phyloP scores from a whole-genome alignment of 2,888 invertebrate genomes.

The Mellilla xanthometata region DNA sequence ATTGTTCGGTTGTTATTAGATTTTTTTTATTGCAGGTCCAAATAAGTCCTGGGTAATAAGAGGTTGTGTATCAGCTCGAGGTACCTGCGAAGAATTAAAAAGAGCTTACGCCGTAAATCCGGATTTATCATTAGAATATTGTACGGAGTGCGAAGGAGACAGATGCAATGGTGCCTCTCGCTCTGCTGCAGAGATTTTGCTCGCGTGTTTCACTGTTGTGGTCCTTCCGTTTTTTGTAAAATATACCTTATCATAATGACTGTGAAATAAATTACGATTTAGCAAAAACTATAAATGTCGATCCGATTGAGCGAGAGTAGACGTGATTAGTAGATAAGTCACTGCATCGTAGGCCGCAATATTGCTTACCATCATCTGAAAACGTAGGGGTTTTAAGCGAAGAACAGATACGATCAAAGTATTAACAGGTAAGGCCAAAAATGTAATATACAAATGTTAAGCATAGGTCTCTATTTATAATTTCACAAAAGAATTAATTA shows the following conservation, averaged over 20 bases:
- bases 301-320: no score
- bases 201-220: conserved; percentile 49
- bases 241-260: conserved; percentile 43
- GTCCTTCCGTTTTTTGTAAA: conserved; percentile 55
- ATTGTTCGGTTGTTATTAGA: no score
- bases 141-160: conserved; percentile 60
- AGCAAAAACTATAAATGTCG: no score
- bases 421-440: neutral
- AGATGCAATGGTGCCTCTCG: conserved; percentile 54
- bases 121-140: conserved; percentile 46
- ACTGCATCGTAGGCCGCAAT: no score
- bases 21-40: conserved; percentile 44
- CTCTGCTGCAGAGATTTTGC: conserved; percentile 42
- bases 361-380: no score
- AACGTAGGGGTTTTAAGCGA: no score
- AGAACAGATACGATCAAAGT: no score
- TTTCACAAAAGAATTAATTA: neutral
- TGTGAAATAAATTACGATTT: no score
- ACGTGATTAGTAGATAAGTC: no score
- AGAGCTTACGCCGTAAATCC: conserved; percentile 37
- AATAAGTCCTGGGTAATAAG: conserved; percentile 53
- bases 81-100: conserved; percentile 56
- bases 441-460: neutral
- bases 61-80: conserved; percentile 62
- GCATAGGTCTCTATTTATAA: conserved; percentile 16